Evolutionary conservation across 2,888 invertebrate species (phyloP).

Genomic region (Mylabris sibirica): DNA sequence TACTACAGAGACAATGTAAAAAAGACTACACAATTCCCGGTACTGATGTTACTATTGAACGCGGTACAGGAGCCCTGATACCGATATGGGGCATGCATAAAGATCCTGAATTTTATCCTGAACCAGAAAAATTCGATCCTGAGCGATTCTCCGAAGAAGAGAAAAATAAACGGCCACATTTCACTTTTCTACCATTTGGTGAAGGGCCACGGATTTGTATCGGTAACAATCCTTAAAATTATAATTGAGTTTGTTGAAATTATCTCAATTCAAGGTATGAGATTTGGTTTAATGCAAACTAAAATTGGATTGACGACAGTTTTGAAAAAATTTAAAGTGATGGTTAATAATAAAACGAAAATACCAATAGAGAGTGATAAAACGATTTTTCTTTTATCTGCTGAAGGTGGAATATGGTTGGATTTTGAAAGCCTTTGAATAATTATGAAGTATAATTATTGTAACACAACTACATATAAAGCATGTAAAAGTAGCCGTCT

Average conservation of each 20-base stretch:
- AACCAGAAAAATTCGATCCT: conserved; percentile 42
- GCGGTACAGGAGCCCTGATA: conserved; percentile 50
- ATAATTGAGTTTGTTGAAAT: conserved; percentile 3
- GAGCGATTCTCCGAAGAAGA: conserved; percentile 38
- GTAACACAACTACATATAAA: too few species aligned
- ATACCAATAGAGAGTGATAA: conserved; percentile 41
- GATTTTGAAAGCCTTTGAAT: conserved; percentile 25
- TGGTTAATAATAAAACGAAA: conserved; percentile 42
- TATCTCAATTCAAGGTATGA: conserved; percentile 44
- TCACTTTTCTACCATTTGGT: conserved; percentile 51
- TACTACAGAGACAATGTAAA: conserved; percentile 40
- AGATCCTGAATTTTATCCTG: conserved; percentile 40
- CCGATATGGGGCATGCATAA: conserved; percentile 42
- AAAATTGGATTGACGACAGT: conserved; percentile 45
- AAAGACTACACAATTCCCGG: conserved; percentile 49
- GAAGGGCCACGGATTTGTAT: conserved; percentile 55
- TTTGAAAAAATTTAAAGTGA: conserved; percentile 44
- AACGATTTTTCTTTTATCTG: conserved; percentile 31
- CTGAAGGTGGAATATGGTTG: conserved; percentile 44
- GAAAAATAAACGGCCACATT: conserved; percentile 21
- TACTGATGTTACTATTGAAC: conserved; percentile 48
- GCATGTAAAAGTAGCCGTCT: too few species aligned
- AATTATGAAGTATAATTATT: background rate
- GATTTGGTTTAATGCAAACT: conserved; percentile 51
- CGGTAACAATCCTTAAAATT: conserved; percentile 37